Evolutionary conservation across 2,113 vertebrate genomes (phyloP), one percentile per base, ranked within the genome.

Genomic region (Galeopterus variegatus): DNA sequence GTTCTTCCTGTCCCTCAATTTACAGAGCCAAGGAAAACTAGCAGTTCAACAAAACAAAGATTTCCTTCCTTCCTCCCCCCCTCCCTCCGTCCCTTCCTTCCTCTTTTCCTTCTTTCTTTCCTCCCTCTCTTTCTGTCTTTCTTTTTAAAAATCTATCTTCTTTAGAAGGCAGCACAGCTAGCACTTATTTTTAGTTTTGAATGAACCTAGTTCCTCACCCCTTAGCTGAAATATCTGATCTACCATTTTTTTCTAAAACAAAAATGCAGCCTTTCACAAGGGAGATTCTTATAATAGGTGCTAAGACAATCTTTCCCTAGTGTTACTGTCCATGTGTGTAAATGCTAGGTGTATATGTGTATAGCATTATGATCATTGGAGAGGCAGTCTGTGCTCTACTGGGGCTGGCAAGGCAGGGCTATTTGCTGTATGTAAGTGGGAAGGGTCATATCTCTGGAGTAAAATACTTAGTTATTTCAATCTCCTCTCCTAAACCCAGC

Each of bases 211-310:
- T 21, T 9, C 28, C 60, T 93, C 31, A 58, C 23, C 6, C 23
- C 24, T 62, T 70, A 82, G 15, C 73, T 86, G 60, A 88, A 94
- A 56, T 82, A n/a, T 1, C n/a, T 96, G 58, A 31, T 65, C 9
- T 81, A 13, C 21, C 62, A n/a, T 93, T 90, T 67, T 67, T 33
- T 89, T 65, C 11, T 82, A 62, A 95, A 93, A 80, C 26, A 83
- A 91, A 81, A 85, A 5, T 21, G 2, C 65, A 89, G 3, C 48
- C 33, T 85, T 85, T 94, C 56, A 33, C 52, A 19, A 67, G 76
- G 62, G 23, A 67, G n/a, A 84, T 56, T 88, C 15, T 52, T 67
- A 24, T 15, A 83, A 5, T 36, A 77, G 45, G 62, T 54, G 36
- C 19, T 33, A 64, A 62, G 79, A 19, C 41, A 60, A 36, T 36